Evolutionary conservation across 2,888 invertebrate genomes (phyloP).

Genomic region (Mongoloraphidia duomilia): DNA sequence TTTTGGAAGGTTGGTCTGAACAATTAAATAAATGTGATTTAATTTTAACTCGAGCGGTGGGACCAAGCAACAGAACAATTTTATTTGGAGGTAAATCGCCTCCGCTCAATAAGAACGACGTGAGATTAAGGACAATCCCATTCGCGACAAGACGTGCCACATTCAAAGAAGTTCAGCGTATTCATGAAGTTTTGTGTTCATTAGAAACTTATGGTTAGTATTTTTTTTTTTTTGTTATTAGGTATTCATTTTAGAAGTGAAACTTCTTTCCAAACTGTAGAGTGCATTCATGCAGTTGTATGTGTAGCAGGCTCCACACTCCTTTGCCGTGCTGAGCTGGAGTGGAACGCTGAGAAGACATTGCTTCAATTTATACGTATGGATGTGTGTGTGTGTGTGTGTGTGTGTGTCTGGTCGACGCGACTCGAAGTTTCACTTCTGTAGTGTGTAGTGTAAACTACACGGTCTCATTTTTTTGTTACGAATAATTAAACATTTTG

Average conservation of each 20-base stretch:
- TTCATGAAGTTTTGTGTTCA: slow-evolving; percentile 51
- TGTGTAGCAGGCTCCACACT: too few species aligned
- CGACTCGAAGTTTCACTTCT: too few species aligned
- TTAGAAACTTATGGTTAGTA: slow-evolving; percentile 50
- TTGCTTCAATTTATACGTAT: too few species aligned
- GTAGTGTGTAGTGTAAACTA: too few species aligned
- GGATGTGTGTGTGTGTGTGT: too few species aligned
- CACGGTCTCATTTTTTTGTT: not conserved
- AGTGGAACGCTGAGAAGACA: too few species aligned
- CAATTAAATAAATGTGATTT: slow-evolving; percentile 51
- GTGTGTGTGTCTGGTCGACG: too few species aligned
- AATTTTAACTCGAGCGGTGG: slow-evolving; percentile 64
- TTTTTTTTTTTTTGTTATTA: slow-evolving; percentile 2
- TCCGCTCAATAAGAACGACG: slow-evolving; percentile 46
- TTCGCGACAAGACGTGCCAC: slow-evolving; percentile 73
- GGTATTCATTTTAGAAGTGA: slow-evolving; percentile 4
- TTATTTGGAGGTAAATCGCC: slow-evolving; percentile 62
- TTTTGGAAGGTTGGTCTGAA: slow-evolving; percentile 50
- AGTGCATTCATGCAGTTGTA: not conserved
- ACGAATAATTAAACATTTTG: not conserved
- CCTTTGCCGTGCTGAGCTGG: too few species aligned
- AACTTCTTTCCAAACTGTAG: not conserved
- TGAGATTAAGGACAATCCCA: slow-evolving; percentile 53
- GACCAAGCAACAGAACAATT: slow-evolving; percentile 52
- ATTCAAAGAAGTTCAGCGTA: slow-evolving; percentile 61